Conservation (phyloP, 2,113 vertebrate species). For the Sceloporus tristichus region DNA sequence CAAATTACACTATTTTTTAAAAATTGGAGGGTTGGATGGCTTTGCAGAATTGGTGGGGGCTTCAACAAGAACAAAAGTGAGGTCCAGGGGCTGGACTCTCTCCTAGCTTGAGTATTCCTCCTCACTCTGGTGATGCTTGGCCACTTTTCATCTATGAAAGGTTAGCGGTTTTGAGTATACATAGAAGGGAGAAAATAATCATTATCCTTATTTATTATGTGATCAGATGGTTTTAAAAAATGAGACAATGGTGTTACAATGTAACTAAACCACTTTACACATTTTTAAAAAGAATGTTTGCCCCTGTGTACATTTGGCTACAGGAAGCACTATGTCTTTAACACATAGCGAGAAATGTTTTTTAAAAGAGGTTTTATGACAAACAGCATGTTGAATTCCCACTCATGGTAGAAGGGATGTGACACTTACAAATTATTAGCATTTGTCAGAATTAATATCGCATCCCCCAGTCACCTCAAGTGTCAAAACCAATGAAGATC, state of each 20-base stretch:
- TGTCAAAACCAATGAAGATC: conserved; percentile 71
- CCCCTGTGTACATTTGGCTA: not conserved
- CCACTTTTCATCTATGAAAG: no score
- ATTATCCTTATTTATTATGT: not conserved
- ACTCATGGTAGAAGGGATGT: conserved; percentile 66
- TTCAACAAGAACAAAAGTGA: no score
- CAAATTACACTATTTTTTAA: no score
- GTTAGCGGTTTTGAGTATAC: not conserved
- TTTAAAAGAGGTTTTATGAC: conserved; percentile 67
- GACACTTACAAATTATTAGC: conserved; percentile 73
- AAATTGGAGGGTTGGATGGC: no score
- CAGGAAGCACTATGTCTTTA: conserved; percentile 58
- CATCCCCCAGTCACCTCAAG: conserved; percentile 66
- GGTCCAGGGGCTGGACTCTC: not conserved
- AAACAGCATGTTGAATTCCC: conserved; percentile 73
- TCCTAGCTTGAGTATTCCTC: no score
- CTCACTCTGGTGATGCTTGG: no score
- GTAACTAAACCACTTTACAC: not conserved
- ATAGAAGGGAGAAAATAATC: not conserved
- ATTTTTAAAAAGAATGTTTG: conserved; percentile 11
- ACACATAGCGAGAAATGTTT: conserved; percentile 36
- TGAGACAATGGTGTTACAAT: not conserved
- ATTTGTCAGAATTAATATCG: conserved; percentile 73
- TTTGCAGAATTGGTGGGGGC: no score
- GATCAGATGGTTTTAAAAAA: not conserved